Conservation (phyloP, 64 coral and sea anemone genomes). For the Trachythela sp. region DNA sequence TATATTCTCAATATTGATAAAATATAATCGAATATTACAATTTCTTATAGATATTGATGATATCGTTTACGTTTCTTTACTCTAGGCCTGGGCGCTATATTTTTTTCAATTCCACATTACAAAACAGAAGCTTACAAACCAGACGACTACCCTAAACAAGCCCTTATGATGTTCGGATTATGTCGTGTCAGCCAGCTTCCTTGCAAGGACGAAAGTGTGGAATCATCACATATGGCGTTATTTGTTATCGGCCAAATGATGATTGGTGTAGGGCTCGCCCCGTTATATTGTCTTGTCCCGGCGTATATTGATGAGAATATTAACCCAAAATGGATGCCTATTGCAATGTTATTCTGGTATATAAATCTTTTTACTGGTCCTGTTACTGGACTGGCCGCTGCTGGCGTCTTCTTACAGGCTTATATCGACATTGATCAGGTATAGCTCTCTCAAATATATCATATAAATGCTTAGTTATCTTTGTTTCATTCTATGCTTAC, state of each 20-base stretch:
- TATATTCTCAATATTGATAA: too few relatives aligned
- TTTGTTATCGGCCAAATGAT: slow-evolving; percentile 71
- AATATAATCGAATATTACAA: too few relatives aligned
- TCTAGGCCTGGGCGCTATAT: not conserved
- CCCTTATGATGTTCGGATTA: not conserved
- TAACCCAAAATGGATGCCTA: slow-evolving; percentile 60
- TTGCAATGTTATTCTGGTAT: slow-evolving; percentile 61
- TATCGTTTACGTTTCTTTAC: not conserved
- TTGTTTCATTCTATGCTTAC: too few relatives aligned
- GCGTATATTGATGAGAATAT: slow-evolving; percentile 94
- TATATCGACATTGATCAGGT: slow-evolving; percentile 57
- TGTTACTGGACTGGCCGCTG: slow-evolving; percentile 62
- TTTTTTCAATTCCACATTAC: slow-evolving; percentile 1
- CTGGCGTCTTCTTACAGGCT: slow-evolving; percentile 39
- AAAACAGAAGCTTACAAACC: not conserved
- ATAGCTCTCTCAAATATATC: not conserved
- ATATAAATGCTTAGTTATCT: too few relatives aligned
- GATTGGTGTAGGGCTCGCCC: slow-evolving; percentile 74
- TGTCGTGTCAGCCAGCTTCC: not conserved
- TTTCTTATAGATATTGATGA: not conserved
- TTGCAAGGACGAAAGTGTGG: not conserved
- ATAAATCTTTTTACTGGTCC: slow-evolving; percentile 61
- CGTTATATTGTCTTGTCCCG: slow-evolving; percentile 77
- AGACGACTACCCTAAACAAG: not conserved
- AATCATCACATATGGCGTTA: slow-evolving; percentile 26